Conservation (phyloP, 2,797 vertebrate species). For the Clarias platycephalus region DNA sequence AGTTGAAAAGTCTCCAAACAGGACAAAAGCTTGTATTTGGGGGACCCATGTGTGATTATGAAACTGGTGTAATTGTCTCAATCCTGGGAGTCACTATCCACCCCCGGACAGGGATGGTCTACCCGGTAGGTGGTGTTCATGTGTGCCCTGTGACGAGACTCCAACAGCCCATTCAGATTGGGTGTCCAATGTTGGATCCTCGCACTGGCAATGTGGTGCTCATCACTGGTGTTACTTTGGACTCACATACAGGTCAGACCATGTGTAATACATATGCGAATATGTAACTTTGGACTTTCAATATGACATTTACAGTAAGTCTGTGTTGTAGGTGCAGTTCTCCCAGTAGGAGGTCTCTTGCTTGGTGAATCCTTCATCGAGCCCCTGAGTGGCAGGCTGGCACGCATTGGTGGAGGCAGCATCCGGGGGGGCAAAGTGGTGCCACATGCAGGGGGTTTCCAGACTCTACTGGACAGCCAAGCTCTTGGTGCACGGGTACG, state of each 20-base stretch:
- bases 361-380: conserved; percentile 80
- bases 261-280: not conserved
- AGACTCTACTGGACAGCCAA: conserved; percentile 76
- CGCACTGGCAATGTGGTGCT: conserved; percentile 75
- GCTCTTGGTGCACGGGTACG: conserved; percentile 71
- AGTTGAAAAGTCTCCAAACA: conserved; percentile 71
- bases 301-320: not conserved
- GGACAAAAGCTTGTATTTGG: conserved; percentile 75
- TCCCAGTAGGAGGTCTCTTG: conserved; percentile 83
- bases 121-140: conserved; percentile 81
- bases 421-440: conserved; percentile 64
- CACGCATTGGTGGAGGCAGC: conserved; percentile 73
- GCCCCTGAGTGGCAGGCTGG: conserved; percentile 78
- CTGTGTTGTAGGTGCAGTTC: conserved; percentile 72
- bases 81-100: conserved; percentile 86
- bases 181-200: conserved; percentile 79
- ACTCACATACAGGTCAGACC: conserved; percentile 77
- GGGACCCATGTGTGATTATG: conserved; percentile 80
- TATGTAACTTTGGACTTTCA: not conserved
- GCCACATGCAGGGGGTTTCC: conserved; percentile 77
- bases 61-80: conserved; percentile 82
- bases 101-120: conserved; percentile 77
- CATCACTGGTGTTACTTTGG: conserved; percentile 78
- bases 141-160: conserved; percentile 80
- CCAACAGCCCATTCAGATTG: conserved; percentile 80